phyloP scores from a whole-genome alignment of 2,797 vertebrate species.

The Enoplosus armatus region DNA sequence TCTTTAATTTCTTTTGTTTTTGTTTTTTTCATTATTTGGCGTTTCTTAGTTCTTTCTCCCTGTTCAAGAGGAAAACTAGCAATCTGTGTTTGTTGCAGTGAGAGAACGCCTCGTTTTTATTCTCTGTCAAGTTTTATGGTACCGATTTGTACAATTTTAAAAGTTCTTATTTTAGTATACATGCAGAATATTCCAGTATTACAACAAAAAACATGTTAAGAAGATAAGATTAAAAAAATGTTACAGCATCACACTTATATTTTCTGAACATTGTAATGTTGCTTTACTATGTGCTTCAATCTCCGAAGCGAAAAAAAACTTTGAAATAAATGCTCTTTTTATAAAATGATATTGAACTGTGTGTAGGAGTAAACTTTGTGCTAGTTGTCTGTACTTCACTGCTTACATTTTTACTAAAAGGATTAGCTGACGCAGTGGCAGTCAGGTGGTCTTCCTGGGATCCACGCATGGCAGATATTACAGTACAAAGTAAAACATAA shows the following conservation, averaged over 20 bases:
- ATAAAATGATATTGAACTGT: conserved; percentile 80
- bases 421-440: neutral
- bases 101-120: conserved; percentile 97
- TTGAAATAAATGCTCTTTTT: conserved; percentile 99
- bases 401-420: neutral
- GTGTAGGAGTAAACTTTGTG: conserved; percentile 48
- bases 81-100: conserved; percentile 93
- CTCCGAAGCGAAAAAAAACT: conserved; percentile 94
- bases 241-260: conserved; percentile 99
- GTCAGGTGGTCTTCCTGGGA: neutral
- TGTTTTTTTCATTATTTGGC: conserved; percentile 80
- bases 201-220: conserved; percentile 91
- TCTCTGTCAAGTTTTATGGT: conserved; percentile 98
- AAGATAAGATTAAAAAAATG: conserved; percentile 87
- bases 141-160: conserved; percentile 99
- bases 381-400: neutral
- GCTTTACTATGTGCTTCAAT: conserved; percentile 99
- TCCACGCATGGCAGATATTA: neutral
- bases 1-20: conserved; percentile 83
- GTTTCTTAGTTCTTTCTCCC: conserved; percentile 91
- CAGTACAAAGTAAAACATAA: neutral
- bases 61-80: conserved; percentile 89
- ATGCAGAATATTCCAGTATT: conserved; percentile 98
- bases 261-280: conserved; percentile 99
- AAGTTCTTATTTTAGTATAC: conserved; percentile 99